Base-by-base conservation (phyloP, 1,140 invertebrate genomes). In the Sarcophaga peregrina region DNA sequence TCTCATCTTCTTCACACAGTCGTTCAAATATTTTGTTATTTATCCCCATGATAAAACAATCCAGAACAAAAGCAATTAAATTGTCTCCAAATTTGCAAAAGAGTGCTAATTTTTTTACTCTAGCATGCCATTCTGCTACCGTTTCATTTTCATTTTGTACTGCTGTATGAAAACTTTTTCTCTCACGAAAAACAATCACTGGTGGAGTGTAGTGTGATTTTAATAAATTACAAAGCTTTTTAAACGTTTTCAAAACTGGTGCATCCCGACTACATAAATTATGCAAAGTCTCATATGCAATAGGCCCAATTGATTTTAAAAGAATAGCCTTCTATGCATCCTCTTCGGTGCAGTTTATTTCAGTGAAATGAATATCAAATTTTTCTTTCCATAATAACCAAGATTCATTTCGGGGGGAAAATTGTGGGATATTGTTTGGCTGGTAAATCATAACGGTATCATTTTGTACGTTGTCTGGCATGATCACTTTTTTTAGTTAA, bases 81-180 rank as follows among this genome's bases (percentile, higher is more conserved):
- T n/a, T n/a, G n/a, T 46, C 58, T 45, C 82, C 74, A 80, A 83
- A 82, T 75, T 82, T 82, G 20, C 72, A 82, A 25, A 15, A 11
- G 25, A 82, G 68, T 46, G 68, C 68, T 72, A 82, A 52, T 75
- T 75, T 82, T 17, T 82, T 82, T 75, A 76, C 50, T 48, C 73
- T 52, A n/a, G 72, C 72, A 25, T 20, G 50, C 68, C 81, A 82
- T 74, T 74, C 17, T 52, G 82, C 15, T 20, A 52, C 73, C 25
- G 72, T 75, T 48, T 82, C 72, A 25, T 72, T 73, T 52, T 73
- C 62, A 15, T 15, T 47, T 72, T 48, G 45, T 47, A 45, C 62
- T 11, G 62, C 37, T 72, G 20, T 46, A 73, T 68, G 54, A 58
- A 81, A 81, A n/a, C 68, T 72, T 47, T 82, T 82, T 50, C 62